Evolutionary conservation across 2,797 vertebrate genomes (phyloP), one percentile per base, ranked within the genome.

Genomic region (Synaphobranchus kaupii): DNA sequence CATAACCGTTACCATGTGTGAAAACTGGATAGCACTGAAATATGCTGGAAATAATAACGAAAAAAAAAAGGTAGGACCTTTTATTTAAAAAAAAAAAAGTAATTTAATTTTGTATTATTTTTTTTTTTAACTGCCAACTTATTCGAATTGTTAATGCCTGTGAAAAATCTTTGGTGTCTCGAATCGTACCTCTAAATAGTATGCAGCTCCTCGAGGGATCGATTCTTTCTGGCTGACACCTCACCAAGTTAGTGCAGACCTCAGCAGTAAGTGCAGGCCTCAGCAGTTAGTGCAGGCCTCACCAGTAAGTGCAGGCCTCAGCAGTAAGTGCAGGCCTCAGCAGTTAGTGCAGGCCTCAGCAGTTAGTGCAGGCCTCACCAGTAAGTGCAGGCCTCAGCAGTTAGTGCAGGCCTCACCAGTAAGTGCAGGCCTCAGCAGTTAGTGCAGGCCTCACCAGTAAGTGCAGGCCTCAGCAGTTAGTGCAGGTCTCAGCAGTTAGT

Each of bases 1-100:
- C 89, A 83, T 85, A 93, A 93, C 91, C 86, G 87, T 90, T 92
- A 91, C 92, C 92, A 93, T 93, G 91, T 93, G 92, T 90, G 90
- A 89, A 89, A 39, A 86, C 82, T 81, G 87, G 85, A 89, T 48
- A 68, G 52, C 82, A 82, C 84, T 88, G 87, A 90, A 89, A 86
- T 68, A 88, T 86, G 88, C 85, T 84, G 85, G 85, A 88, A 90
- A 73, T 71, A 86, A 76, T 31, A 85, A 44, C 60, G 68, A 56
- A 31, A 58, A 52, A 48, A 84, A 88, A 87, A 86, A 50, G 7
- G 63, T 39, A 80, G 31, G 31, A 10, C 47, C 76, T 71, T 17
- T 48, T 50, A 4, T 63, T 68, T 68, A 20, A 68, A 22, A n/a
- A n/a, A n/a, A n/a, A n/a, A n/a, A n/a, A n/a, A n/a, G n/a, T n/a